phyloP scores from a whole-genome alignment of 92 coral and sea anemone genomes.

The Heliopora coerulea region DNA sequence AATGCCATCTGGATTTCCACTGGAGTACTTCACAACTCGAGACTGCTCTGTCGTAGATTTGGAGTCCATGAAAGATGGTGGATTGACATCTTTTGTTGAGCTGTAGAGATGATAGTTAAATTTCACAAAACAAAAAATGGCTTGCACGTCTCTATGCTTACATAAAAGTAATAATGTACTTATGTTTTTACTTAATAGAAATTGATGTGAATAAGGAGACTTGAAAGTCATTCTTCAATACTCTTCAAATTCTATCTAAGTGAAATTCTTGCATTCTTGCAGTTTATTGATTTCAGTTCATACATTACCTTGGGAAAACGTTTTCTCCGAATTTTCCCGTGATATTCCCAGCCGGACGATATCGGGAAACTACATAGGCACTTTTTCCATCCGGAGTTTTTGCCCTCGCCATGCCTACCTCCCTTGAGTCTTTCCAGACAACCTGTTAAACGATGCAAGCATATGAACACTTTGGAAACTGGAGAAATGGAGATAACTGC shows the following conservation, averaged over 20 bases:
- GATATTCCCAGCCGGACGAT: constrained; percentile 82
- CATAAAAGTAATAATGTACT: no score
- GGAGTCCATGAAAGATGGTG: constrained; percentile 18
- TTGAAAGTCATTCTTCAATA: no score
- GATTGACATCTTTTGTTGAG: constrained; percentile 4
- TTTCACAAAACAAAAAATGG: neutral
- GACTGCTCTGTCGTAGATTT: neutral
- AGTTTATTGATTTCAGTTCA: neutral
- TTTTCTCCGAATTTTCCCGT: constrained; percentile 63
- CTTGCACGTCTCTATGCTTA: neutral
- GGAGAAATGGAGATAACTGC: no score
- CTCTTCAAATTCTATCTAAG: no score
- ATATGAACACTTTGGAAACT: neutral
- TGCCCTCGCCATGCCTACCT: constrained; percentile 87
- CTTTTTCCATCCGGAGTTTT: constrained; percentile 62
- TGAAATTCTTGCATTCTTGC: no score
- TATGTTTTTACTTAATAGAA: neutral
- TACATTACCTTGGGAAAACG: constrained; percentile 70
- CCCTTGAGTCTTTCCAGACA: constrained; percentile 76
- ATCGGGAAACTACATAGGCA: constrained; percentile 79
- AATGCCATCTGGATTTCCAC: no score
- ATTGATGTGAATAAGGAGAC: no score
- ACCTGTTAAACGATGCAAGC: constrained; percentile 53
- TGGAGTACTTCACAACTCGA: neutral
- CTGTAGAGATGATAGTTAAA: neutral